Conservation (phyloP, 2,888 invertebrate species). For the Muschampia plurimacula region DNA sequence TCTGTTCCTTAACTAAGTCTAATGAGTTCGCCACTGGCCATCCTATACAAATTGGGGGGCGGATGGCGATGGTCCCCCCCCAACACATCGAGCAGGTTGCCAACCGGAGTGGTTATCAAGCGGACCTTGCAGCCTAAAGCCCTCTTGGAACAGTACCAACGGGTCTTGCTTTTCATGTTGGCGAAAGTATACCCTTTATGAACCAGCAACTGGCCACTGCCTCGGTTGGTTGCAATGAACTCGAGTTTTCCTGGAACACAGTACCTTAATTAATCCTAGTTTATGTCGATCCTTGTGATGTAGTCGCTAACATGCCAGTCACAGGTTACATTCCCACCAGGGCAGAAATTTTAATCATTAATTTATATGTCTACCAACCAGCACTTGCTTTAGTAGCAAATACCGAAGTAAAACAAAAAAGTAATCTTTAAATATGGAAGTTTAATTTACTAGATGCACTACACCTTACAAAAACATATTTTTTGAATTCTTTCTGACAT, state of each 20-base stretch:
- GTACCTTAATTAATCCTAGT: neutral
- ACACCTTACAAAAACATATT: too few relatives aligned
- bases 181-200: conserved; percentile 43
- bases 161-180: conserved; percentile 50
- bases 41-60: conserved; percentile 49
- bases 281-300: too few relatives aligned
- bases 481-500: too few relatives aligned
- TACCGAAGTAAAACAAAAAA: too few relatives aligned
- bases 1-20: neutral
- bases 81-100: conserved; percentile 44
- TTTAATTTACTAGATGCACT: too few relatives aligned
- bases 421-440: too few relatives aligned
- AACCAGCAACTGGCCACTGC: conserved; percentile 38
- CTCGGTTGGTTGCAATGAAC: conserved; percentile 41
- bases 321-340: too few relatives aligned
- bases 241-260: conserved; percentile 36
- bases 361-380: too few relatives aligned
- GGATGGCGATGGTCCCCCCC: conserved; percentile 49
- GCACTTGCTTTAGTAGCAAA: too few relatives aligned
- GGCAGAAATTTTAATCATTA: too few relatives aligned
- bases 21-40: conserved; percentile 41
- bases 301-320: too few relatives aligned
- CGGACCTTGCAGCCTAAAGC: conserved; percentile 54
- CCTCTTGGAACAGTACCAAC: conserved; percentile 65
- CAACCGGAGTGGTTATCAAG: conserved; percentile 48